Evolutionary conservation across 2,113 vertebrate species (phyloP), one percentile per base, ranked within the genome.

Genomic region (Megaceryle maxima): DNA sequence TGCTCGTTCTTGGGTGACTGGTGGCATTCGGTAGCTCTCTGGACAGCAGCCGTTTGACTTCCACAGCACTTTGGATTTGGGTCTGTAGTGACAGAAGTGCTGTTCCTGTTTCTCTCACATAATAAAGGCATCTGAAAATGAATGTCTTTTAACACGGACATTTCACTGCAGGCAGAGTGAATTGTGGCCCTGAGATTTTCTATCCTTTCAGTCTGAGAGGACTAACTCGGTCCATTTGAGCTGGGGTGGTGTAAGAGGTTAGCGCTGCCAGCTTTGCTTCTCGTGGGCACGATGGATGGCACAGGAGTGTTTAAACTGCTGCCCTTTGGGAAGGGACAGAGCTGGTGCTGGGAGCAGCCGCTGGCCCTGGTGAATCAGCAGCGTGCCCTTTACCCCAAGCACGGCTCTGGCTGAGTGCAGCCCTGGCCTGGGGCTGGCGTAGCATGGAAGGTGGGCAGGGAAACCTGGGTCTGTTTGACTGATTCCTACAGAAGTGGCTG

Each of bases 351-450:
- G 56, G 31, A n/a, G 31, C 56, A 59, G 56, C 57, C 9, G 18
- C 57, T 17, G 20, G 20, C 33, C 57, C n/a, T 21, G 20, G 24
- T 24, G 33, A 35, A 24, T 24, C 59, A 35, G n/a, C 59, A 37
- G 59, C 20, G 21, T 60, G n/a, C 20, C 59, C 85, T 39, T 46
- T 29, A 12, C 39, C 15, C 13, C 41, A 15, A 22, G 67, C 59
- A 41, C 3, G 20, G 20, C 56, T 63, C n/a, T 4, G 33, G 1
- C 3, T 0, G 1, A 69, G 64, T 3, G 48, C 50, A 39, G 66
- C 16, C 19, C 10, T 33, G 64, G 31, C 22, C 21, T 9, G 64
- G 43, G 35, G 31, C 43, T 24, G 16, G 12, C 2, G 2, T 20
- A 15, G 28, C 22, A 28, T 13, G 33, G 53, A 28, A 39, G 33